Conservation (phyloP, 2,797 vertebrate genomes). For the Melanogrammus aeglefinus region DNA sequence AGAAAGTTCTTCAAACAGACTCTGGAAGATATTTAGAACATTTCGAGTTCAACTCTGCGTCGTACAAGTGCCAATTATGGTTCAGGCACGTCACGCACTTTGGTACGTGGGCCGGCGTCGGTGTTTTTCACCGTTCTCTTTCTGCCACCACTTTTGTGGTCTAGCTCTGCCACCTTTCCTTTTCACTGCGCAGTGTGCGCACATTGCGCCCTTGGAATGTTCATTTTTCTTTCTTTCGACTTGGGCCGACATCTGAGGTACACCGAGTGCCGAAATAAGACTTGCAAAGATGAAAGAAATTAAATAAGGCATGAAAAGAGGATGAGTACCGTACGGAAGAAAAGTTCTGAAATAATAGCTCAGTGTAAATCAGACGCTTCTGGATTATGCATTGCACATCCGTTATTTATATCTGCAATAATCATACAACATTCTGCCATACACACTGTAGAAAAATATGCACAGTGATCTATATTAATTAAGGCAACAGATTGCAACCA, state of each 20-base stretch:
- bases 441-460: constrained; percentile 3
- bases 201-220: not conserved
- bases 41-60: too few species aligned
- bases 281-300: constrained; percentile 14
- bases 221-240: constrained; percentile 35
- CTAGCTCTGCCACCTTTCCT: too few species aligned
- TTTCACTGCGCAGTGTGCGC: too few species aligned
- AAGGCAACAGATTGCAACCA: constrained; percentile 14
- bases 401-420: not conserved
- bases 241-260: constrained; percentile 18
- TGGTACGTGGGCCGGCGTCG: too few species aligned
- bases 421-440: too few species aligned
- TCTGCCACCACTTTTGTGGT: too few species aligned
- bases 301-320: constrained; percentile 41
- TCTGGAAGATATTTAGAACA: too few species aligned
- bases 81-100: too few species aligned
- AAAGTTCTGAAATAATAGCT: constrained; percentile 3
- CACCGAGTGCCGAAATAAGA: constrained; percentile 12
- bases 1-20: too few species aligned
- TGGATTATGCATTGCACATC: not conserved
- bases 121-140: too few species aligned
- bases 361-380: not conserved
- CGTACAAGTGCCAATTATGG: too few species aligned
- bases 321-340: constrained; percentile 22
- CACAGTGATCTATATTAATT: constrained; percentile 8